Conservation (phyloP, 23 tunicate genomes). For the Halocynthia roretzi region DNA sequence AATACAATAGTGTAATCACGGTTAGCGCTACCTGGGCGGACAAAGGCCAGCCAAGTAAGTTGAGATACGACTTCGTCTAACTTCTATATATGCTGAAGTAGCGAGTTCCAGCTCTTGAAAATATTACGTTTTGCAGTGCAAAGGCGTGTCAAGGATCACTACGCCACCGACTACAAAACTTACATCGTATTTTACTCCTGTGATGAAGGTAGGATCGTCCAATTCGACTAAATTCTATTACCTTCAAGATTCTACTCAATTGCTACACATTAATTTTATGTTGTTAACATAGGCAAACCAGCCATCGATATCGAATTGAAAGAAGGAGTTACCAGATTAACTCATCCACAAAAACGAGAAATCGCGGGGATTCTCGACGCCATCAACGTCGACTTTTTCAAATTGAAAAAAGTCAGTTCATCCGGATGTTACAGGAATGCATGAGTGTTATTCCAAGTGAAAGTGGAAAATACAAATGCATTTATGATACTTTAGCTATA, state of each 20-base stretch:
- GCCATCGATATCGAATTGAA: background rate
- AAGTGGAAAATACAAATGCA: too few species aligned
- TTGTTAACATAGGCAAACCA: background rate
- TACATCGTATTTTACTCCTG: background rate
- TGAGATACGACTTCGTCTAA: background rate
- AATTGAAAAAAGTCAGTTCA: background rate
- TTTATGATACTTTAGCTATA: too few species aligned
- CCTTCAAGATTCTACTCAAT: background rate
- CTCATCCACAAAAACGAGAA: background rate
- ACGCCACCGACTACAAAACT: background rate
- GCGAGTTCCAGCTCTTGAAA: background rate
- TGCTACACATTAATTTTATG: background rate
- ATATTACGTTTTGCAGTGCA: background rate
- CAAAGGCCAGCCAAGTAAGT: background rate
- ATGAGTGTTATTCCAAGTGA: too few species aligned
- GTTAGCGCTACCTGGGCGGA: background rate
- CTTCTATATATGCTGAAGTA: background rate
- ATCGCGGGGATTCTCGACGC: background rate
- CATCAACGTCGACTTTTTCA: conserved; percentile 2
- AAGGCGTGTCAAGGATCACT: background rate
- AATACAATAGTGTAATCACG: background rate
- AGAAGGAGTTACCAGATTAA: background rate
- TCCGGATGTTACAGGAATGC: background rate
- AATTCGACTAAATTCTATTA: background rate
- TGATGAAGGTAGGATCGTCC: background rate